phyloP scores from a whole-genome alignment of 2,113 vertebrate species.

The Trichechus manatus region DNA sequence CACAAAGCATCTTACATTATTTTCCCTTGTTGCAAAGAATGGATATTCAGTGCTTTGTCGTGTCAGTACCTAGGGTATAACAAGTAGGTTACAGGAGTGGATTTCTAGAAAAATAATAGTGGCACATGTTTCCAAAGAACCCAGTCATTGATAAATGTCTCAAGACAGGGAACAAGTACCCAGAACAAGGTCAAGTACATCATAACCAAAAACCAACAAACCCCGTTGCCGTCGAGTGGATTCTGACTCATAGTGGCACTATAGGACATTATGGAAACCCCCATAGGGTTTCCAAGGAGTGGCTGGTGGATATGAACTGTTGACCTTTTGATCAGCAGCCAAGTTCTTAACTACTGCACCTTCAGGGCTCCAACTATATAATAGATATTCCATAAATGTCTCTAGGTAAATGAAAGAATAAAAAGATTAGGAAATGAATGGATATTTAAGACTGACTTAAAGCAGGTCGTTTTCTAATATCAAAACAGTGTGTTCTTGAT shows the following conservation, averaged over 20 bases:
- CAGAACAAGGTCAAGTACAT: neutral
- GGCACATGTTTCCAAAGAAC: neutral
- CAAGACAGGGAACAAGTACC: neutral
- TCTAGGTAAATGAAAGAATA: neutral
- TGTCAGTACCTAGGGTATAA: neutral
- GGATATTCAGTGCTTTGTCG: neutral
- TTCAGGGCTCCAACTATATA: neutral
- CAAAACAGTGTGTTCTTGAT: neutral
- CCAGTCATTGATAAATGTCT: neutral
- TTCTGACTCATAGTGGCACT: too few species aligned
- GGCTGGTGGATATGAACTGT: too few species aligned
- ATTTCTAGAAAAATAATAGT: neutral
- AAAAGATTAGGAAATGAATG: neutral
- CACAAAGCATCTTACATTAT: neutral
- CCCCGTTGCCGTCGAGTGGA: too few species aligned
- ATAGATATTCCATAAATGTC: neutral
- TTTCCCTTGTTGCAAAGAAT: neutral
- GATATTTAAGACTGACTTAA: neutral
- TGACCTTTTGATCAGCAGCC: too few species aligned
- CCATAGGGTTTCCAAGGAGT: too few species aligned
- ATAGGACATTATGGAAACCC: too few species aligned
- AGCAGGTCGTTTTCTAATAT: neutral
- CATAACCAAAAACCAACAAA: neutral
- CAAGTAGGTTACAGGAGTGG: neutral
- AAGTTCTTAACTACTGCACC: too few species aligned